Base-by-base conservation (phyloP, 2,888 invertebrate genomes). In the Chrysomela aeneicollis region DNA sequence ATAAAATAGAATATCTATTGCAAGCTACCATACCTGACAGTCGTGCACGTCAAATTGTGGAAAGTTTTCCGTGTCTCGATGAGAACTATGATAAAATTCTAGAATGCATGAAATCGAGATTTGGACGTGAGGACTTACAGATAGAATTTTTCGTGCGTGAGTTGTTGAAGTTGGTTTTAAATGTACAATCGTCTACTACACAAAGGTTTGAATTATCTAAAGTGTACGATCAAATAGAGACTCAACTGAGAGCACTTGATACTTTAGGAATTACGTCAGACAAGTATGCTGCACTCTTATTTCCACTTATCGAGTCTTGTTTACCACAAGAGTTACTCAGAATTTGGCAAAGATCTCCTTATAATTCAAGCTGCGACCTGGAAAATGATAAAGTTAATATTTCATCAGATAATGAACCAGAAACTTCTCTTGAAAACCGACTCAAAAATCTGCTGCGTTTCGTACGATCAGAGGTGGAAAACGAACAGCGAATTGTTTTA, bases 141-240 rank as follows among this genome's bases (percentile, higher is more conserved):
- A 68, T 75, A 21, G 76, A 77, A 53, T 71, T 74, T 9, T 75
- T 76, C 54, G 69, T 74, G 1, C 54, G 76, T 15, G 75, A 77
- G 55, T 50, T 76, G 10, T 57, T 78, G n/a, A 50, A 49, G 19
- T 1, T 59, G n/a, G 50, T 77, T 15, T 47, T 77, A 6, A 66
- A 69, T n/a, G 74, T 26, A 26, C 26, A 72, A 19, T 64, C 70
- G 17, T 8, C 63, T 5, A 54, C 63, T 2, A 17, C 32, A 22
- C 26, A 61, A 42, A 69, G 55, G 10, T 5, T 47, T 10, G 59
- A 66, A 17, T 21, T 74, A 1, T 54, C 61, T 47, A 59, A 50
- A 12, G 10, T 74, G 6, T 75, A 73, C 59, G 75, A 77, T 61
- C 66, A 73, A 49, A 58, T 78, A 8, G 74, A 76, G 53, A 67